A percentile compares a stretch with the other conserved stretches of the same genome.
phyloP scores from a whole-genome alignment of 2,797 vertebrate species.

The Pteropus rufus region DNA sequence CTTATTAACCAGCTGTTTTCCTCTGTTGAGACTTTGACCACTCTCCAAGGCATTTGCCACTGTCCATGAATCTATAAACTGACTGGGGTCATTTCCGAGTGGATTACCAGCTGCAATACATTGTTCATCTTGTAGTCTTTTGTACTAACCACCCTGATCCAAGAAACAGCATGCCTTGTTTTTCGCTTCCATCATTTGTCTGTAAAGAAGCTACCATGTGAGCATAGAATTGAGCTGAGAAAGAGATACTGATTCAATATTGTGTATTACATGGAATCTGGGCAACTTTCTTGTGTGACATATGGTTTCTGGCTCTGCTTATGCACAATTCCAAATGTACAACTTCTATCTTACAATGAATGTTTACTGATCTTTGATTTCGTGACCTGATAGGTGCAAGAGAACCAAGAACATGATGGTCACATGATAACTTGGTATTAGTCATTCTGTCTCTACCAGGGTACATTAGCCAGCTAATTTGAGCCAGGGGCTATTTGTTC shows the following conservation, averaged over 20 bases:
- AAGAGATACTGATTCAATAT: background rate
- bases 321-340: background rate
- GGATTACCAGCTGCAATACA: background rate
- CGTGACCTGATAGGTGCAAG: background rate
- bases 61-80: background rate
- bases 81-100: background rate
- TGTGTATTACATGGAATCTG: background rate
- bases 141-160: background rate
- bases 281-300: background rate
- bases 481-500: fast-evolving
- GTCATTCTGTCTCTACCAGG: background rate
- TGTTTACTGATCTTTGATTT: background rate
- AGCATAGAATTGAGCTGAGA: background rate
- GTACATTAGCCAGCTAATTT: background rate
- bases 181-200: background rate
- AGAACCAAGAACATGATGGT: background rate
- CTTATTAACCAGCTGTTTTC: background rate
- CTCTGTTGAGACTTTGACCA: background rate
- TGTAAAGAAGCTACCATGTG: background rate
- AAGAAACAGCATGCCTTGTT: background rate
- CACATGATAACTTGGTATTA: background rate
- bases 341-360: background rate
- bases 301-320: background rate
- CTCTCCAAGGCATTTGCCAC: background rate
- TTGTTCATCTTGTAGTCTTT: background rate